Evolutionary conservation across 2,113 vertebrate species (phyloP).

Genomic region (Misgurnus anguillicaudatus): DNA sequence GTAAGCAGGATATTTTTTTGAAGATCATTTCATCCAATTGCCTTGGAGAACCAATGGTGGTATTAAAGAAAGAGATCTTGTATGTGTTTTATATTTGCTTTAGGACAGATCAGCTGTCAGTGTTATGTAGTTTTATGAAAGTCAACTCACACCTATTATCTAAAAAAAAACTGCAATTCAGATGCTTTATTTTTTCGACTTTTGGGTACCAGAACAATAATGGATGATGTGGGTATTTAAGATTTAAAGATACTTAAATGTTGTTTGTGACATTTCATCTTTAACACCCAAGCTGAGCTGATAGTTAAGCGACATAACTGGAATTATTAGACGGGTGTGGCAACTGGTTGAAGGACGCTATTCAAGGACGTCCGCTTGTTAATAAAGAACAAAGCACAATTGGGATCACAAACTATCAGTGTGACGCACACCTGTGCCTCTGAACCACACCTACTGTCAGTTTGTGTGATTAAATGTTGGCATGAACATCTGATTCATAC

Average conservation of each 20-base stretch:
- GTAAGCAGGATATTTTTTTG: too few species aligned
- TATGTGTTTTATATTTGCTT: too few species aligned
- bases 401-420: not conserved
- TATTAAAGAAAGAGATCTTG: too few species aligned
- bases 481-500: not conserved
- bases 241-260: not conserved
- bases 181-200: not conserved
- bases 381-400: not conserved
- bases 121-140: too few species aligned
- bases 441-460: constrained; percentile 2
- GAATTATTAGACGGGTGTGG: not conserved
- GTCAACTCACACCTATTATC: too few species aligned
- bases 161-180: too few species aligned
- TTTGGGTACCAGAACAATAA: not conserved
- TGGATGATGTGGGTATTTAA: not conserved
- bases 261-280: not conserved
- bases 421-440: not conserved
- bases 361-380: not conserved
- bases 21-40: too few species aligned
- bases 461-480: not conserved
- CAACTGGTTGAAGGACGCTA: not conserved
- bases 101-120: too few species aligned
- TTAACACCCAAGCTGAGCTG: not conserved
- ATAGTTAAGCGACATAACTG: not conserved
- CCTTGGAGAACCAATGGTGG: too few species aligned